These are phyloP conservation scores for Tokudaia muenninki DNA, from an alignment of 2,797 vertebrate species.

Conservation along the genomic window DNA sequence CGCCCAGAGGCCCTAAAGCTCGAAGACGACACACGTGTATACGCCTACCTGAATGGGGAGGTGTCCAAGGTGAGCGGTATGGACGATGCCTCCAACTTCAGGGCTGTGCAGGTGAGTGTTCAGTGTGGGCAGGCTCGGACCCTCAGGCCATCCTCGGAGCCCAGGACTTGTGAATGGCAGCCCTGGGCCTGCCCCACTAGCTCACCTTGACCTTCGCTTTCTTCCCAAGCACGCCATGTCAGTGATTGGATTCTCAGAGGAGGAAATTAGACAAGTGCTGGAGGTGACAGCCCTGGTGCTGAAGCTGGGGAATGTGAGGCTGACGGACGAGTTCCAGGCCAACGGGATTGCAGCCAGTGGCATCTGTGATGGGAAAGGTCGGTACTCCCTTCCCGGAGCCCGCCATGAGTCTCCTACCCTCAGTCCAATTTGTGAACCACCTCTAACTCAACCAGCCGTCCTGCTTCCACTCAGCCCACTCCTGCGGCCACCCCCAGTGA, in stretches of 20 bases:
- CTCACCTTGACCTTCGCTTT: neutral
- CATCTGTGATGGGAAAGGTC: constrained; percentile 85
- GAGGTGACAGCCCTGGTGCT: constrained; percentile 89
- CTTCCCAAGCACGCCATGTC: constrained; percentile 87
- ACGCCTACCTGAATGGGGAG: constrained; percentile 85
- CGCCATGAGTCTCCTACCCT: neutral
- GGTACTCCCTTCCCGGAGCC: neutral
- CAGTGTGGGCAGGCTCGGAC: neutral
- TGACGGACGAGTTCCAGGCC: constrained; percentile 86
- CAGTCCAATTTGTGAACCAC: neutral
- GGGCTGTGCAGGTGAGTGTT: constrained; percentile 85
- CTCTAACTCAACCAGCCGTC: neutral
- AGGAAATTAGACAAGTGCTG: constrained; percentile 86
- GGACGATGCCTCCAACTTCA: constrained; percentile 87
- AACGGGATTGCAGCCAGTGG: constrained; percentile 86
- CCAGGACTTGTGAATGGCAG: neutral
- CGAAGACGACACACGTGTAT: constrained; percentile 75
- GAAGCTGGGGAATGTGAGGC: constrained; percentile 88
- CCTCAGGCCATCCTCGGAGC: neutral
- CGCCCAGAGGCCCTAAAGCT: constrained; percentile 87
- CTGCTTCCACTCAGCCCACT: neutral
- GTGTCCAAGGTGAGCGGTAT: constrained; percentile 72
- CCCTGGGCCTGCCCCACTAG: neutral
- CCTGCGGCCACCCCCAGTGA: neutral
- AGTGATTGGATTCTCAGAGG: constrained; percentile 87